Evolutionary conservation across 2,797 vertebrate genomes (phyloP).

Genomic region (Phataginus tetradactyla): DNA sequence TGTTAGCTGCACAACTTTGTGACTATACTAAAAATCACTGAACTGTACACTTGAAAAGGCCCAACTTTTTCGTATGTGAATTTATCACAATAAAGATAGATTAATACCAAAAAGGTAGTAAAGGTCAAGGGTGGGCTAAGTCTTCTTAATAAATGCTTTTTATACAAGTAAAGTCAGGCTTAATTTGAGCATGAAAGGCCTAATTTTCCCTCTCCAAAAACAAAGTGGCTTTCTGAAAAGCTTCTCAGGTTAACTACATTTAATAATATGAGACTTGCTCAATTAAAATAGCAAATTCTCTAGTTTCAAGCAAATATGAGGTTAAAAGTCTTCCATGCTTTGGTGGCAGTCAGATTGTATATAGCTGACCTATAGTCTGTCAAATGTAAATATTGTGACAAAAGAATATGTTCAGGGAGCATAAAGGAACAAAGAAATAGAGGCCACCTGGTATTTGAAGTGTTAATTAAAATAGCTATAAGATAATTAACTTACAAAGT

Average conservation of each 20-base stretch:
- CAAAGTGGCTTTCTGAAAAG: neutral
- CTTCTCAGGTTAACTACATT: neutral
- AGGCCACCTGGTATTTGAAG: neutral
- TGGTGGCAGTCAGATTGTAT: neutral
- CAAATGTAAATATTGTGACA: neutral
- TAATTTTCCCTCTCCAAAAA: neutral
- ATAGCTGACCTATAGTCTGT: too few relatives aligned
- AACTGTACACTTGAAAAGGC: neutral
- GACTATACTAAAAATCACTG: neutral
- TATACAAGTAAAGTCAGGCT: neutral
- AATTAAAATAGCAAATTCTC: accelerated
- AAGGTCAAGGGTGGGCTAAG: neutral
- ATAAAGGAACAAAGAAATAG: neutral
- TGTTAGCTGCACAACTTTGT: neutral
- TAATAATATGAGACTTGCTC: neutral
- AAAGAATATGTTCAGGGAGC: neutral
- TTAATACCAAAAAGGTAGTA: neutral
- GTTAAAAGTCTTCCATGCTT: neutral
- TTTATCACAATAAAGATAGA: neutral
- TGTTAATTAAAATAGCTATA: neutral
- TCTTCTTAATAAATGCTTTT: conserved; percentile 28
- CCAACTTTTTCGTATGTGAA: neutral
- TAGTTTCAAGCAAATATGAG: neutral
- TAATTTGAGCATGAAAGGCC: neutral
- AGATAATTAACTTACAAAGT: neutral